Conservation (phyloP, 2,113 vertebrate species). For the Natator depressus region DNA sequence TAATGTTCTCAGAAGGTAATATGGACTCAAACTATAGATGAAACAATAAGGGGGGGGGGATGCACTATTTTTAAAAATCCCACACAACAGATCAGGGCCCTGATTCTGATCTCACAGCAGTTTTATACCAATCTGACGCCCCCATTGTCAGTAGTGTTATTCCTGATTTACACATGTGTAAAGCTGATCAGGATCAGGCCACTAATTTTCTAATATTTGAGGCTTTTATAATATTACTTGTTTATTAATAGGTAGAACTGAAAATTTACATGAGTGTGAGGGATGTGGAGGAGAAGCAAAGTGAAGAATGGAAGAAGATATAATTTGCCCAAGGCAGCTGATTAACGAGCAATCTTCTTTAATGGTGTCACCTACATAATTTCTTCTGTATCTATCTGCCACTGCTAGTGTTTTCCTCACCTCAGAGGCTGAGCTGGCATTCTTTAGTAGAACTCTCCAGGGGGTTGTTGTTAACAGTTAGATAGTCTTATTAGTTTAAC, state of each 20-base stretch:
- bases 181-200: constrained; percentile 6
- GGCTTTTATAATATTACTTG: constrained; percentile 54
- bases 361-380: constrained; percentile 49
- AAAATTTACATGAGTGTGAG: constrained; percentile 61
- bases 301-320: constrained; percentile 60
- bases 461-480: constrained; percentile 44
- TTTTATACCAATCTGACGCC: neutral
- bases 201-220: constrained; percentile 44
- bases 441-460: constrained; percentile 38
- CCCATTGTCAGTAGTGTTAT: neutral
- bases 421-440: constrained; percentile 42
- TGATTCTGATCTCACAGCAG: neutral
- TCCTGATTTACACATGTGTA: constrained; percentile 3
- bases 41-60: neutral
- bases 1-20: neutral
- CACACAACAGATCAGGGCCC: neutral
- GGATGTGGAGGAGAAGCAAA: constrained; percentile 47
- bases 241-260: constrained; percentile 69
- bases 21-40: neutral
- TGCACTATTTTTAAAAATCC: neutral
- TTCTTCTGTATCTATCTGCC: constrained; percentile 35
- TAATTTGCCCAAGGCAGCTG: constrained; percentile 69
- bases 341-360: constrained; percentile 68
- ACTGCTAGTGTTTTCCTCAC: constrained; percentile 48
- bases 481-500: neutral